A percentile compares a stretch with the other conserved stretches of the same genome.
These are phyloP conservation scores for Osmoderma eremita DNA, from an alignment of 2,888 invertebrate genomes.

Conservation along the genomic window DNA sequence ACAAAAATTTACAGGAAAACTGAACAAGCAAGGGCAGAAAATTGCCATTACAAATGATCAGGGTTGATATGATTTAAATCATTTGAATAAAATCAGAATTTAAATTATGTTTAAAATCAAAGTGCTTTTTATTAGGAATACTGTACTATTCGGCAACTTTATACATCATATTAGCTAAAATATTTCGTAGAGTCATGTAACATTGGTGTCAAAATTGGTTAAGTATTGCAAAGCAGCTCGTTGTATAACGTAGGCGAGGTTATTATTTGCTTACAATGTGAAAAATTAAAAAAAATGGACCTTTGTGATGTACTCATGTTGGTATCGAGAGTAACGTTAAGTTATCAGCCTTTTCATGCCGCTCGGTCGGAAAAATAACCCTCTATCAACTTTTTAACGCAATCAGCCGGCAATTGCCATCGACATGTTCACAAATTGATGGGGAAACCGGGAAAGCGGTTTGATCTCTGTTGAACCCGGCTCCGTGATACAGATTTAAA, in stretches of 20 bases:
- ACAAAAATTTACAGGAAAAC: too few relatives aligned
- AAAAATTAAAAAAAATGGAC: neutral
- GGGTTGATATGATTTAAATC: too few relatives aligned
- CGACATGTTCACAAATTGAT: slow-evolving; percentile 11
- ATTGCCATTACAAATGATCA: too few relatives aligned
- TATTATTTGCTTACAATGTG: neutral
- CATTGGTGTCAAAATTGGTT: too few relatives aligned
- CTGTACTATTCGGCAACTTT: too few relatives aligned
- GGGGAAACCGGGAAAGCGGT: slow-evolving; percentile 11
- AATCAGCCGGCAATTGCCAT: slow-evolving; percentile 2
- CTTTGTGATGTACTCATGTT: neutral
- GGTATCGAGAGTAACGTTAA: slow-evolving; percentile 2
- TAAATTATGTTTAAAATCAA: too few relatives aligned
- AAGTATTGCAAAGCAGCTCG: too few relatives aligned
- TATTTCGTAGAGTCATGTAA: too few relatives aligned
- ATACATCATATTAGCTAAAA: too few relatives aligned
- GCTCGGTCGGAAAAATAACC: slow-evolving; percentile 2
- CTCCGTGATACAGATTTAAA: slow-evolving; percentile 12
- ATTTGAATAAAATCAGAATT: too few relatives aligned
- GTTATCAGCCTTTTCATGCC: slow-evolving; percentile 15
- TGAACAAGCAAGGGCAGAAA: too few relatives aligned
- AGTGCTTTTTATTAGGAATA: too few relatives aligned
- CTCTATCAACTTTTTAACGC: slow-evolving; percentile 17
- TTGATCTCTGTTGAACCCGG: slow-evolving; percentile 8
- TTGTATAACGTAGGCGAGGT: neutral